Base-by-base conservation (phyloP, 2,113 vertebrate genomes). In the Scopus umbretta region DNA sequence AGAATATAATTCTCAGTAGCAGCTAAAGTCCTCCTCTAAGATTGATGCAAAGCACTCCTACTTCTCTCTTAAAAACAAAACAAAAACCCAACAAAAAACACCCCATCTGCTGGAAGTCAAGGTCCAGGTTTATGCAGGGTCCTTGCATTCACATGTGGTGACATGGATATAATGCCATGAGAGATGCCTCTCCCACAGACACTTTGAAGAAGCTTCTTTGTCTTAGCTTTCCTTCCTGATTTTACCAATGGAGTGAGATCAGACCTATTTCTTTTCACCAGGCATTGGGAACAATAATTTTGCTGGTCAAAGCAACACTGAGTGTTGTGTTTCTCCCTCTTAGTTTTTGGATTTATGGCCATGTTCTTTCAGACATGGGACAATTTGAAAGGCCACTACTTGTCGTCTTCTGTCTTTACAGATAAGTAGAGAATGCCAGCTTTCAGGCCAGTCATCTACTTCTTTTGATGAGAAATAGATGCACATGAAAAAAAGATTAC, bases 401-500 rank as follows among this genome's bases (percentile, higher is more conserved):
- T 83, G 63, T 49, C 67, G 34, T 73, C 68, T 67, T 53, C 32
- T 6, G 1, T 68, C 71, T 91, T 89, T 91, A 49, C 38, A 88
- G 88, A 72, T 40, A 58, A 92, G 66, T 10, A 73, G 73, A 94
- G 78, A 87, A 66, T 78, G 94, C 38, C 61, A 70, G 62, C 80
- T 84, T 94, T 50, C 88, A 88, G 4, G 5, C 68, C 91, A 95
- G 72, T 61, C 83, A 89, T 58, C 53, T 1, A 0, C 52, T 85
- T 47, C 86, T 95, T 94, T 92, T 91, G 80, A 93, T 94, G 86
- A 96, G 94, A 95, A 97, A 94, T 65, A 91, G 59, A 95, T 92
- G 95, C 63, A 15, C 89, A 96, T 96, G 83, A 96, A 97, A 97
- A 94, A 96, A 96, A 95, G 91, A 96, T 96, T 95, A 95, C 81